Base-by-base conservation (phyloP, 1,140 invertebrate species). In the Lethrus apterus region DNA sequence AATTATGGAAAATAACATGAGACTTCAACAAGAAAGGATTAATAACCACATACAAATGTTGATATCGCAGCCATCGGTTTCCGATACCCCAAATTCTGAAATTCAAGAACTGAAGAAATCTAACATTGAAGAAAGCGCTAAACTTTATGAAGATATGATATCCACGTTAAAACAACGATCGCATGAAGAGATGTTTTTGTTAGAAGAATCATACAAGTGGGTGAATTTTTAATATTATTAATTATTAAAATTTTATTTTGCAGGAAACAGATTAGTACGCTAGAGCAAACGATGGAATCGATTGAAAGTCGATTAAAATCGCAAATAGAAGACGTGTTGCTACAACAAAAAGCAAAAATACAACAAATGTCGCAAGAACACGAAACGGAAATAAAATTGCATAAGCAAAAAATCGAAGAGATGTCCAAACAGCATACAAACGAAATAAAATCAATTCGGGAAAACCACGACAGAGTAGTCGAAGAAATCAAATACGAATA, bases 151-250 rank as follows among this genome's bases (percentile, higher is more conserved):
- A 31, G 63, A 62, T 14, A 63, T 71, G 21, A 56, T 66, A 4
- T 62, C 62, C 30, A 56, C 60, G 1, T 55, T 72, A 24, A 60
- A 67, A 46, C 60, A 71, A 31, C 64, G 70, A 36, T 72, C 73
- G 18, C 51, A 73, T 31, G 68, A 70, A 40, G 72, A 74, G 55
- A 62, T 72, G 10, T 70, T 73, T 51, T 56, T 74, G 40, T 59
- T 73, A 26, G 70, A 74, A 33, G 59, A 62, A 34, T 70, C 70
- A 0, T 72, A 72, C 48, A 74, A 72, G 70, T 72, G 53, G 59
- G 56, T 38, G 2, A 7, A 38, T 23, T 18, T 10, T 17, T 20
- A 4, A 17, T 19, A 4, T 2, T 19, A 9, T 10, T 36, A 20
- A 19, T 36, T 36, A 4, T 15, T 17, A 36, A 9, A 17, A 30